These are phyloP conservation scores for Solen grandis DNA, from an alignment of 1,140 invertebrate genomes.

Conservation along the genomic window DNA sequence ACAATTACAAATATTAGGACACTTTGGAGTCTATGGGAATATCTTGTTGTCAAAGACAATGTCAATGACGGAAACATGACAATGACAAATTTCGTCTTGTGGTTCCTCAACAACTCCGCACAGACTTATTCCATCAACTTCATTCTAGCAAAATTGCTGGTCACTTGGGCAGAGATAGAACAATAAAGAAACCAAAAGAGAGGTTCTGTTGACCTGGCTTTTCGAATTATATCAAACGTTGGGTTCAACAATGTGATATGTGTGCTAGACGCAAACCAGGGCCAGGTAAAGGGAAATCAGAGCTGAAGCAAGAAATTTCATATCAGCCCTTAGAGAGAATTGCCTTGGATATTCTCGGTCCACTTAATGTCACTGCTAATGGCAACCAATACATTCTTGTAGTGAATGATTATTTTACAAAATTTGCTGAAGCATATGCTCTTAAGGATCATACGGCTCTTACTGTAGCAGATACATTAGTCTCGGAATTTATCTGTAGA, in stretches of 20 bases:
- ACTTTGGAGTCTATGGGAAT: not conserved
- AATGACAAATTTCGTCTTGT: not conserved
- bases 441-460: conserved; percentile 59
- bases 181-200: not conserved
- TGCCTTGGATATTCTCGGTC: conserved; percentile 26
- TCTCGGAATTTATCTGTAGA: conserved; percentile 50
- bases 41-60: not conserved
- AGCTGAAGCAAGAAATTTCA: conserved; percentile 15
- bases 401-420: conserved; percentile 72
- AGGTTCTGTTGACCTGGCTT: conserved; percentile 9
- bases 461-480: conserved; percentile 67
- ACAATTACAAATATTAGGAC: not conserved
- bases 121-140: not conserved
- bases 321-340: not conserved
- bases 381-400: conserved; percentile 49
- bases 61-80: too few species aligned
- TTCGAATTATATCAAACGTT: not conserved
- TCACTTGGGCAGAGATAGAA: conserved; percentile 9
- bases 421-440: conserved; percentile 67
- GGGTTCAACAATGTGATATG: conserved; percentile 1
- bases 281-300: conserved; percentile 11
- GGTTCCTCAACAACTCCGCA: not conserved
- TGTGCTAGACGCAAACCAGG: conserved; percentile 24
- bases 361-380: not conserved
- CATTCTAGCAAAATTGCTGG: not conserved